Percentiles rank a stretch among this genome's conserved stretches.
phyloP scores from a whole-genome alignment of 2,113 vertebrate species.

The Odocoileus hemionus region DNA sequence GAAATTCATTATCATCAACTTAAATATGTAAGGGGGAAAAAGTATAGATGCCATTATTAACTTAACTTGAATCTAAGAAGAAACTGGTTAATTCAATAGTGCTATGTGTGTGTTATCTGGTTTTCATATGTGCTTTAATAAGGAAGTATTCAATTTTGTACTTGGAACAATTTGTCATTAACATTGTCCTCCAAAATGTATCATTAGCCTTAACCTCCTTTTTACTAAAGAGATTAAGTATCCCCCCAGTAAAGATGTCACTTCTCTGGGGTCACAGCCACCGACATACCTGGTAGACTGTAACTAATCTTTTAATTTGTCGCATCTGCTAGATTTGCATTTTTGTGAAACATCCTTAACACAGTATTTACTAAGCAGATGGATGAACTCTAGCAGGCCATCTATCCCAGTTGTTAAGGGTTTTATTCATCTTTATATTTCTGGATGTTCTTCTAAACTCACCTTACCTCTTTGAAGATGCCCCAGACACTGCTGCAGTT shows the following conservation, averaged over 20 bases:
- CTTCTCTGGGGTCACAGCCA: not conserved
- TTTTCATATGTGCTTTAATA: slow-evolving; percentile 17
- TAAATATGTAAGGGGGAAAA: not conserved
- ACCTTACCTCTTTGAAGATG: not conserved
- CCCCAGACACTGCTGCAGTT: not conserved
- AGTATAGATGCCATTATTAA: not conserved
- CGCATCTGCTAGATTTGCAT: not conserved
- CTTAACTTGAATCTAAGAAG: slow-evolving; percentile 17
- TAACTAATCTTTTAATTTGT: not conserved
- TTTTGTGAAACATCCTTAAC: slow-evolving; percentile 22
- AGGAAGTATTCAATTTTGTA: not conserved
- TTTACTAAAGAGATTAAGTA: not conserved
- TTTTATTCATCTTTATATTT: slow-evolving; percentile 27
- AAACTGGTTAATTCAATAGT: not conserved
- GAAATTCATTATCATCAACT: not conserved
- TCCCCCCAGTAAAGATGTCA: not conserved
- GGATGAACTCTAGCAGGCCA: not conserved
- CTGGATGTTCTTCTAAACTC: not conserved
- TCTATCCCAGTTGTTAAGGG: not conserved
- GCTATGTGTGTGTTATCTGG: not conserved
- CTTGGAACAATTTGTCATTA: not conserved
- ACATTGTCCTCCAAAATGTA: not conserved
- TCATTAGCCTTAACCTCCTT: not conserved
- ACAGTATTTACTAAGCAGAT: not conserved
- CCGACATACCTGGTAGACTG: not conserved